phyloP scores from a whole-genome alignment of 1,140 invertebrate species.

The Pantala flavescens region DNA sequence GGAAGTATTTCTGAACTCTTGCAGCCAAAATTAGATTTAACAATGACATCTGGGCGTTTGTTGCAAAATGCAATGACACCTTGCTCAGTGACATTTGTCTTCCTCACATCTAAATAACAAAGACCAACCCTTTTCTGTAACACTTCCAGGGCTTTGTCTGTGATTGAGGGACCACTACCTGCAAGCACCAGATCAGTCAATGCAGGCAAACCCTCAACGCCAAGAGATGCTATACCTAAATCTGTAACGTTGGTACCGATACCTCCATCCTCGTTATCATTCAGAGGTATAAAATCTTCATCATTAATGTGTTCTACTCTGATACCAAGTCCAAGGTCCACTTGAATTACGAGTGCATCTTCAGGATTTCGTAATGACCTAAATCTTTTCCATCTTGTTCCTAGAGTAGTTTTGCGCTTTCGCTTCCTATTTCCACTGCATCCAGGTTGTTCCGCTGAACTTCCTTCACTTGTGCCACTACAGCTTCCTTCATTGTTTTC shows the following conservation, averaged over 20 bases:
- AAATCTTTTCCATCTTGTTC: neutral
- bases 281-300: neutral
- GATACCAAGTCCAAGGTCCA: neutral
- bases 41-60: too few relatives aligned
- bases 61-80: neutral
- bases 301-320: neutral
- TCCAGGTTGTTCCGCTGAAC: neutral
- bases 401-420: neutral
- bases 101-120: neutral
- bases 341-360: neutral
- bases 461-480: neutral
- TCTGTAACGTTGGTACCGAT: neutral
- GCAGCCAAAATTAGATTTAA: too few relatives aligned
- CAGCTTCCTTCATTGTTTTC: neutral
- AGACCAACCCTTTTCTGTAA: neutral
- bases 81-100: neutral
- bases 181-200: neutral
- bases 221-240: neutral
- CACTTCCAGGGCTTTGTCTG: neutral
- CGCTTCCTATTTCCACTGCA: neutral
- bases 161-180: neutral
- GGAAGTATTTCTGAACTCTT: too few relatives aligned
- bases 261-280: neutral
- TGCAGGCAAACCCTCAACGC: neutral
- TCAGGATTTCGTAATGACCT: neutral